Conservation (phyloP, 2,797 vertebrate species). For the Pelodytes ibericus region DNA sequence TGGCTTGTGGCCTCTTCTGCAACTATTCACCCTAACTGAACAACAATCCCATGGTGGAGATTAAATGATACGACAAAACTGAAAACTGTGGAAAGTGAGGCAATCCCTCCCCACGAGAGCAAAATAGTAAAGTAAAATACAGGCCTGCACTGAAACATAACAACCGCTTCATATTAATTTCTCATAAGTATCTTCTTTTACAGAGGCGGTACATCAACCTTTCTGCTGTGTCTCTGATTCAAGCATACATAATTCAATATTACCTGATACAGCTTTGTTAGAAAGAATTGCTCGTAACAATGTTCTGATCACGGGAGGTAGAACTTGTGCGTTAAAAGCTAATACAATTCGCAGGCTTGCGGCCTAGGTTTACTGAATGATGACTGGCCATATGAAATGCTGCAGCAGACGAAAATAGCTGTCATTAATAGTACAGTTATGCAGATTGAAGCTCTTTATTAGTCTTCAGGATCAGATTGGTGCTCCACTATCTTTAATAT, state of each 20-base stretch:
- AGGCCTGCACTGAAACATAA: too few relatives aligned
- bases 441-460: constrained; percentile 62
- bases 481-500: constrained; percentile 66
- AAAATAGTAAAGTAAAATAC: too few relatives aligned
- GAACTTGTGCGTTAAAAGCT: neutral
- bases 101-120: too few relatives aligned
- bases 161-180: too few relatives aligned
- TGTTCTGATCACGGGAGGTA: too few relatives aligned
- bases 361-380: constrained; percentile 56
- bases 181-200: too few relatives aligned
- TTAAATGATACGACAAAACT: too few relatives aligned
- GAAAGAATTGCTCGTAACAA: neutral
- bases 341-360: constrained; percentile 38
- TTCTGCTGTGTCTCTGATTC: neutral
- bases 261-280: neutral
- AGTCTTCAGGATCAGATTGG: constrained; percentile 67
- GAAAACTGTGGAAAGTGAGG: too few relatives aligned
- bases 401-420: constrained; percentile 59
- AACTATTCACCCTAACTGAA: too few relatives aligned
- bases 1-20: too few relatives aligned
- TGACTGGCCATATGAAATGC: constrained; percentile 49
- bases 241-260: neutral
- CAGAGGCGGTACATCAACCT: too few relatives aligned
- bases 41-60: too few relatives aligned
- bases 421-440: constrained; percentile 60